phyloP scores from a whole-genome alignment of 1,140 invertebrate genomes.

The Latrodectus geometricus region DNA sequence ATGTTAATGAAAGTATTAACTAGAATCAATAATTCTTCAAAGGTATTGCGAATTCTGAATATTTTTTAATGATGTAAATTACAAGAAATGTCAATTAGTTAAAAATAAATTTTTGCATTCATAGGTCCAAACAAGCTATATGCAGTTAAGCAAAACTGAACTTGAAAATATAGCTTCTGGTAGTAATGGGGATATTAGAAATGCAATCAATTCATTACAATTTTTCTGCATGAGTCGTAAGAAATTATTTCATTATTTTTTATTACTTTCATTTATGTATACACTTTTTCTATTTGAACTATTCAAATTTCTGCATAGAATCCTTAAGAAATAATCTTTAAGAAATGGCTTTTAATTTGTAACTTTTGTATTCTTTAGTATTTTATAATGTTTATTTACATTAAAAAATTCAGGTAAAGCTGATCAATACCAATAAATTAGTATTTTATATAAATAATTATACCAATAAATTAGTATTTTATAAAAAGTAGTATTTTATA shows the following conservation, averaged over 20 bases:
- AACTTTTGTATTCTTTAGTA: too few species aligned
- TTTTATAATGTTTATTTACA: too few species aligned
- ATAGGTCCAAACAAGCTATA: constrained; percentile 5
- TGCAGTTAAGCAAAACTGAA: constrained; percentile 10
- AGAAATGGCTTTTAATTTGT: too few species aligned
- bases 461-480: too few species aligned
- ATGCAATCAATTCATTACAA: constrained; percentile 47
- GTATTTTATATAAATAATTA: too few species aligned
- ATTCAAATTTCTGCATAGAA: too few species aligned
- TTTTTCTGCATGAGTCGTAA: constrained; percentile 34
- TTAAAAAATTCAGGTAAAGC: too few species aligned
- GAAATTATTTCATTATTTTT: background rate
- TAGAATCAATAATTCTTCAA: constrained; percentile 37
- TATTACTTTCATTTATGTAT: too few species aligned
- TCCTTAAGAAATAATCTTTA: too few species aligned
- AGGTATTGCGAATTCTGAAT: constrained; percentile 11
- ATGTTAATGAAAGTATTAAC: constrained; percentile 29
- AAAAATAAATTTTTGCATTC: background rate
- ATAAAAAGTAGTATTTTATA: too few species aligned
- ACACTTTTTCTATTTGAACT: too few species aligned
- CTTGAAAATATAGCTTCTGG: constrained; percentile 24
- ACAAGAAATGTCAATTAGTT: background rate
- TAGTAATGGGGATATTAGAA: constrained; percentile 46
- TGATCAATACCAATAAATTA: too few species aligned
- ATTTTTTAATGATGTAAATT: background rate